Conservation (phyloP, 2,797 vertebrate genomes). For the Spea hammondii region DNA sequence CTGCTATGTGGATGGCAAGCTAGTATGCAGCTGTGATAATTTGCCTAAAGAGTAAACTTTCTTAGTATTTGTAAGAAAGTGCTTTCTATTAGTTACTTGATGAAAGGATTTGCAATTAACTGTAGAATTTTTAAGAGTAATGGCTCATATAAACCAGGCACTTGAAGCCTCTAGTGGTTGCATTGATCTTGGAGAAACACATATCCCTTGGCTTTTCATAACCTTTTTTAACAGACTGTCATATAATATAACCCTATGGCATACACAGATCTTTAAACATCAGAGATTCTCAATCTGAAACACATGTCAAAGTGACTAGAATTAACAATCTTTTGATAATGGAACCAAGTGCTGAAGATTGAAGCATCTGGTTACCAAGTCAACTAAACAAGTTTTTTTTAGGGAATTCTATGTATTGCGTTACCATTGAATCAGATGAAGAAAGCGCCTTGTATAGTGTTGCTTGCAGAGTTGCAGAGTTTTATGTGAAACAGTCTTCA, state of each 20-base stretch:
- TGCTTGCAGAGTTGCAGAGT: no score
- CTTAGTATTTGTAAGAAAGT: background rate
- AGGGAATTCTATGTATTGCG: no score
- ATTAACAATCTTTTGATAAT: no score
- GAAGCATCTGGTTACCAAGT: no score
- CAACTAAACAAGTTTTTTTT: no score
- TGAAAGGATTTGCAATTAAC: background rate
- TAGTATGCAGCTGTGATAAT: no score
- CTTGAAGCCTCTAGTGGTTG: constrained; percentile 10
- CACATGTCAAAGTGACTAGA: background rate
- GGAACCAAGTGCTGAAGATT: no score
- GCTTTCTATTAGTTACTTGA: background rate
- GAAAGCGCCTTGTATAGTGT: no score
- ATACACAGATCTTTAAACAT: background rate
- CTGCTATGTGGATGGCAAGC: no score
- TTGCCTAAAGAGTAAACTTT: no score
- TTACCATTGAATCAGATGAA: no score
- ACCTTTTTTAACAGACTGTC: background rate
- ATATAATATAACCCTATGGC: background rate
- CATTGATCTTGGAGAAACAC: constrained; percentile 4
- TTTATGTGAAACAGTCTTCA: no score
- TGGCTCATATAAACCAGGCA: background rate
- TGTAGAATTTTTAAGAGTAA: background rate
- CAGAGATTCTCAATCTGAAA: background rate
- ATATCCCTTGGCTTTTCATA: background rate